Evolutionary conservation across 2,113 vertebrate genomes (phyloP).

Genomic region (Montifringilla adamsi): DNA sequence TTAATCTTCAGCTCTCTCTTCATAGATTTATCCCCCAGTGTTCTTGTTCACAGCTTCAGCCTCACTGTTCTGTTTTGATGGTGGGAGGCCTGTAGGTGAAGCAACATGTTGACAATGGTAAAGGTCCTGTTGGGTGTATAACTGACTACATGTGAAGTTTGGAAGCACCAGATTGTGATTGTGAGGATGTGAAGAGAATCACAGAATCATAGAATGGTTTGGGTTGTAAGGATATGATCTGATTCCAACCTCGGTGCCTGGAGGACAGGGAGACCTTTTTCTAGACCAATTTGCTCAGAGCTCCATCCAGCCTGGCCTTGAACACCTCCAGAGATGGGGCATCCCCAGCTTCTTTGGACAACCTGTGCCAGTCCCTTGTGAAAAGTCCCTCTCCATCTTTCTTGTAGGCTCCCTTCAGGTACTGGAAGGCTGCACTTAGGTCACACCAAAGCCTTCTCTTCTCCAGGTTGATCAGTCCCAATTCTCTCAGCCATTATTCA

Average conservation of each 20-base stretch:
- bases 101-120: accelerated
- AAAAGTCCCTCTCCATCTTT: background rate
- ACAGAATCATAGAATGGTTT: background rate
- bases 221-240: background rate
- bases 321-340: background rate
- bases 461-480: background rate
- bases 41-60: background rate
- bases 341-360: background rate
- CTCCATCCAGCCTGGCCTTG: background rate
- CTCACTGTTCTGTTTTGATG: background rate
- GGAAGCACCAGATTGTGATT: background rate
- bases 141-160: background rate
- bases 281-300: background rate
- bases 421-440: background rate
- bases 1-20: background rate
- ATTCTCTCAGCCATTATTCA: background rate
- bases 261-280: background rate
- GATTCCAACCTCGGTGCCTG: background rate
- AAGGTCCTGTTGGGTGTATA: background rate
- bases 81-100: background rate
- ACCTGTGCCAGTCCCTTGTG: background rate
- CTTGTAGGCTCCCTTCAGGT: background rate
- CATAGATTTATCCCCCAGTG: background rate
- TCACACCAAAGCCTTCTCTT: background rate
- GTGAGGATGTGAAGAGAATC: background rate